Evolutionary conservation across 1,140 invertebrate genomes (phyloP), one percentile per base, ranked within the genome.

Genomic region (Heliconius nattereri): DNA sequence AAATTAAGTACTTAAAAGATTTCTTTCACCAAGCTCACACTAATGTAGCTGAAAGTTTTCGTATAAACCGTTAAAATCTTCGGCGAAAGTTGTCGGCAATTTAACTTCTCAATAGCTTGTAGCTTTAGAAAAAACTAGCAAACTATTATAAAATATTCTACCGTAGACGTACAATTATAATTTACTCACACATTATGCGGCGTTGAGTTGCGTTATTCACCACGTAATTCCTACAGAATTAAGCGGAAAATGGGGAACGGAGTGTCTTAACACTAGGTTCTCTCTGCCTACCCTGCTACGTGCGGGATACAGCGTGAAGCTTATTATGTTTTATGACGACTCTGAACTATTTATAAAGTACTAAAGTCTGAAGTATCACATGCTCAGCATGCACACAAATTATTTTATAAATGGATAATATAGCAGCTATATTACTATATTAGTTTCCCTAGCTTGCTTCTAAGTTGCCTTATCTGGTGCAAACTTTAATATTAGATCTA

Each of bases 401-500:
- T 29, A 66, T 66, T 66, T 66, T 66, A 66, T 66, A 66, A 26
- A 66, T 66, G 29, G 57, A 66, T 29, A 66, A 66, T 26, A 66
- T 26, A 66, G 5, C 23, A 66, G 5, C 23, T 66, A 29, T 26
- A 66, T 74, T 72, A 37, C 26, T 26, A 40, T 73, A 78, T 72
- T n/a, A 78, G 71, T 78, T 78, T 73, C 49, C 71, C 60, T 11
- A 52, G 71, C 35, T 52, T 54, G 29, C 71, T 13, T 49, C 76
- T 72, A 60, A 78, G 49, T 78, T 78, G 49, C 52, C 29, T 32
- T 52, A 78, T 73, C 71, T 78, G 32, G 72, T 73, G 7, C 49
- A 49, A 73, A 78, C 71, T 73, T 78, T 23, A 29, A 73, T 78
- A 78, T 78, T 73, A 60, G 49, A 60, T 78, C 49, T 37, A 57